A percentile compares a stretch with the other conserved stretches of the same genome.
phyloP scores from a whole-genome alignment of 2,888 invertebrate genomes.

The Mesochorus sp. region DNA sequence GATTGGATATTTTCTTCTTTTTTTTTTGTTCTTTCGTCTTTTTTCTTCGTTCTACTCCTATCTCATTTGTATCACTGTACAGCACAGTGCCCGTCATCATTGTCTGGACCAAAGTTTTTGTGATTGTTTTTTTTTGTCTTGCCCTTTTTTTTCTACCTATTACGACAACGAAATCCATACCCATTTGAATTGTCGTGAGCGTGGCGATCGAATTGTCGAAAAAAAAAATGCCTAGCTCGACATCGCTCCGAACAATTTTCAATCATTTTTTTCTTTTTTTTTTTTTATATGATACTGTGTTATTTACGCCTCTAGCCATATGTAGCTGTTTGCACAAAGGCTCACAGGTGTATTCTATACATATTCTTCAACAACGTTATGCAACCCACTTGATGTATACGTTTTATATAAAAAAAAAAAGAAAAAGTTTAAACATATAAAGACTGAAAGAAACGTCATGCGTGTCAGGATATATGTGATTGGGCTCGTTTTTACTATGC shows the following conservation, averaged over 20 bases:
- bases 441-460: slow-evolving; percentile 17
- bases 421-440: neutral
- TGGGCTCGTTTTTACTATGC: neutral
- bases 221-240: no score
- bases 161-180: neutral
- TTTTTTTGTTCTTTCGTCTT: no score
- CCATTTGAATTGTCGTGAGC: no score
- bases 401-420: neutral
- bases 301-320: neutral
- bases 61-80: slow-evolving; percentile 17
- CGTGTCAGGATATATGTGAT: neutral
- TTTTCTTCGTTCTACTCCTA: slow-evolving; percentile 34
- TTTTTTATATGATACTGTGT: neutral
- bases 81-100: neutral
- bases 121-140: no score
- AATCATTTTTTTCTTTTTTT: neutral
- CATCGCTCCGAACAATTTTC: neutral
- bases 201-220: no score
- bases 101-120: neutral
- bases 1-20: slow-evolving; percentile 69
- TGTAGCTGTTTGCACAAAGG: slow-evolving; percentile 9
- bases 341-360: neutral
- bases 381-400: neutral
- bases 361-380: neutral
- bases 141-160: neutral